Conservation (phyloP, 1,140 invertebrate genomes). For the Neelides sp. region DNA sequence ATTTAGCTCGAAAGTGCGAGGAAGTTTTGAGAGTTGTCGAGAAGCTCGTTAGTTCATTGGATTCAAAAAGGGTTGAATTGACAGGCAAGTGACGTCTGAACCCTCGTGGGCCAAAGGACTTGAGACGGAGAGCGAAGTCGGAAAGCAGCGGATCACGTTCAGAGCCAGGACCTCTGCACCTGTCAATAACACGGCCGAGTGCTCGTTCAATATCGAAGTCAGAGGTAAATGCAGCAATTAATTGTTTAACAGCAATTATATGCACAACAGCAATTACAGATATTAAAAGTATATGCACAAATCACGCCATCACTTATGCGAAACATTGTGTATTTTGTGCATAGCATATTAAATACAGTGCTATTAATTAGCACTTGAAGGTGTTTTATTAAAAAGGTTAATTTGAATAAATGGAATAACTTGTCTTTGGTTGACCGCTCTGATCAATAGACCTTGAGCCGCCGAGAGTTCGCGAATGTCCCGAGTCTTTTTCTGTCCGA, state of each 20-base stretch:
- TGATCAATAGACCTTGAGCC: slow-evolving; percentile 42
- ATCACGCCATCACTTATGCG: not conserved
- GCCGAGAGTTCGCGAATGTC: slow-evolving; percentile 47
- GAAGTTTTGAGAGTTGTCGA: no score
- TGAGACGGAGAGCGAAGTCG: slow-evolving; percentile 45
- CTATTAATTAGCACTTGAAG: not conserved
- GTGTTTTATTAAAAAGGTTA: not conserved
- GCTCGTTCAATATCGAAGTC: slow-evolving; percentile 48
- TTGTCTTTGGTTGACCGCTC: not conserved
- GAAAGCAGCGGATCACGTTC: slow-evolving; percentile 47
- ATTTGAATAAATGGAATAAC: not conserved
- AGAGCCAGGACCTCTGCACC: slow-evolving; percentile 37
- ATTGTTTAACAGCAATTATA: not conserved
- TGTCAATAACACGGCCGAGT: slow-evolving; percentile 43
- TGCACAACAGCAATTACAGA: not conserved
- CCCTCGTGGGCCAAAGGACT: slow-evolving; percentile 52
- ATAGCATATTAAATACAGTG: not conserved
- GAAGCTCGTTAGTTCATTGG: no score
- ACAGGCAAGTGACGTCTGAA: slow-evolving; percentile 34
- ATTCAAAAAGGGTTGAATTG: not conserved
- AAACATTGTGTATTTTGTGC: no score
- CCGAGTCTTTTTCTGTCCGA: slow-evolving; percentile 47
- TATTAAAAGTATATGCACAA: not conserved
- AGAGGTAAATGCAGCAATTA: slow-evolving; percentile 36
- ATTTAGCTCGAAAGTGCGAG: no score